Evolutionary conservation across 2,888 invertebrate genomes (phyloP), one percentile per base, ranked within the genome.

Genomic region (Seira musarum): DNA sequence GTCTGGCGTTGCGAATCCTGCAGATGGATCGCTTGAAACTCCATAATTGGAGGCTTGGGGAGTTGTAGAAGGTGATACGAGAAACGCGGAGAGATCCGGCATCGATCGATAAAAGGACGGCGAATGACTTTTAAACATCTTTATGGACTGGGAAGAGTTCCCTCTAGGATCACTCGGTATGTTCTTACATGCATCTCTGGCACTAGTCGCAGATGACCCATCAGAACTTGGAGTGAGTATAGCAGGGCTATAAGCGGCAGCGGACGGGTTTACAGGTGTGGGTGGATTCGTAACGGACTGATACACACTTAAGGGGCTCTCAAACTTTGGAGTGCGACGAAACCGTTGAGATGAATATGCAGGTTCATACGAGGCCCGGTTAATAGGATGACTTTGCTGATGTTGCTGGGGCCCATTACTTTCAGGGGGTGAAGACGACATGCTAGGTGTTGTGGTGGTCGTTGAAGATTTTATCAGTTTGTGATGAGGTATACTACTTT

Each of bases 51-150:
- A 10, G 1, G 6, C 10, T 15, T 8, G 19, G n/a, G 53, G 3
- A 3, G n/a, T 10, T 17, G 69, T 19, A 21, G 46, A n/a, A 46
- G 78, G 40, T 10, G 60, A 46, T 0, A 78, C 73, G 1, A 67
- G 57, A 17, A 76, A 79, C 3, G 82, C 75, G 2, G 81, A 76
- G 3, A 86, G 72, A 64, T 86, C 83, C 10, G 86, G 86, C 85
- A 86, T 85, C 3, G 84, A 84, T 19, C 85, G 61, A 60, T 84
- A 85, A 49, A 86, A 84, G n/a, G 83, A 82, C 19, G 86, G 85
- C 46, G 78, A 78, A n/a, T 78, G 65, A 24, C 57, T 66, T 25
- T 78, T 78, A 46, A 78, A 46, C 17, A 67, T 25, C 61, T 67
- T 21, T 10, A 78, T 57, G 15, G 71, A 61, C 30, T 78, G 15